Evolutionary conservation across 2,888 invertebrate genomes (phyloP), one percentile per base, ranked within the genome.

Genomic region (Alcis repandata): DNA sequence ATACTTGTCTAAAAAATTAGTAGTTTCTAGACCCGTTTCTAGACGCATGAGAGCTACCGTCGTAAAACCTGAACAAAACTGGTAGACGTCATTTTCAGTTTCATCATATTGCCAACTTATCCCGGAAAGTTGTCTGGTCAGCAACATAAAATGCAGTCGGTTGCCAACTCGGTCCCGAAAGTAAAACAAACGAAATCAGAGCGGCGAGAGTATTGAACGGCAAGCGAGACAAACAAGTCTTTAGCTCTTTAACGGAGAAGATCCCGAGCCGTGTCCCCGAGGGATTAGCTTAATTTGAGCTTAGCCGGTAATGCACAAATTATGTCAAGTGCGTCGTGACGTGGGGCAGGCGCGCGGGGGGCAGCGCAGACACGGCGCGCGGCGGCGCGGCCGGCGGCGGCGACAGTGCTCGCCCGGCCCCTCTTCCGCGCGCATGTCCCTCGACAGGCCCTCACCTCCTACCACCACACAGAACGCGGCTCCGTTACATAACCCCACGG

Each of bases 401-500:
- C 79, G 82, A 78, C 92, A 92, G 92, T 92, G 87, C 91, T 90
- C 91, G 86, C 87, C 89, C 86, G 87, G 84, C 86, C 87, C 83
- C 84, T 79, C 76, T 79, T 82, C 88, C 86, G 91, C 84, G 91
- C 91, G 91, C 88, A 88, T 87, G 90, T 90, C 87, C 88, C 78
- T 67, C 79, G 85, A 82, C 79, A 82, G 80, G 77, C 84, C 79
- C 79, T 77, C 81, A 79, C 63, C 78, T 83, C 84, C 83, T 46
- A 78, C 79, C 80, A 82, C 87, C 86, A 84, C 82, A 85, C 84
- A 82, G 77, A 86, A 83, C 84, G 81, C 85, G 84, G 80, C 90
- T 88, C 89, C 87, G 90, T 92, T 92, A 92, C 90, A 92, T 92
- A 93, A 92, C 78, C 78, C 70, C 71, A 79, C 83, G 88, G 85